A percentile compares a stretch with the other conserved stretches of the same genome.
Conservation (phyloP, 2,113 vertebrate species). For the Corydoras maculifer region DNA sequence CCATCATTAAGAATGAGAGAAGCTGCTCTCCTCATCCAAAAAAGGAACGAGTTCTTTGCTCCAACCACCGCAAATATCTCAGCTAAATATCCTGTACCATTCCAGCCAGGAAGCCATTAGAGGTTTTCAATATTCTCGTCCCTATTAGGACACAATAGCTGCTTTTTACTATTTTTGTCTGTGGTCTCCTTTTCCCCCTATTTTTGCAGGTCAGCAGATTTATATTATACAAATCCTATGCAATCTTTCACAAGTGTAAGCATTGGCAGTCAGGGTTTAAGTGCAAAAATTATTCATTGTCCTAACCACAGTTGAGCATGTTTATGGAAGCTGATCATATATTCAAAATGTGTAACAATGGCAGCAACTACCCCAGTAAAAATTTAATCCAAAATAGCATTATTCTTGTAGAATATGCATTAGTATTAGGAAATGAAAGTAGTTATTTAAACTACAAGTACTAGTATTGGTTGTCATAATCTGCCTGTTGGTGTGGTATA, state of each 20-base stretch:
- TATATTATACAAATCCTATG: background rate
- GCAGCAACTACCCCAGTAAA: no score
- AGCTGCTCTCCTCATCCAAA: conserved; percentile 13
- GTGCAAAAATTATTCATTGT: conserved; percentile 26
- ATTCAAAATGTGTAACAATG: no score
- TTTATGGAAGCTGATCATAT: conserved; percentile 11
- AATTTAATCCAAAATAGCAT: no score
- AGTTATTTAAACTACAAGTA: no score
- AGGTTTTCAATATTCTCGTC: conserved; percentile 21
- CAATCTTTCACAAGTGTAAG: conserved; percentile 5
- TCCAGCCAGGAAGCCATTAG: conserved; percentile 23
- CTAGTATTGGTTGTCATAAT: no score
- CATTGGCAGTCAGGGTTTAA: conserved; percentile 18
- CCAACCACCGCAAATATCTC: conserved; percentile 21
- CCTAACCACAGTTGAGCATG: conserved; percentile 1
- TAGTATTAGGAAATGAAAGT: no score
- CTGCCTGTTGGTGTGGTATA: no score
- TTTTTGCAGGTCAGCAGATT: conserved; percentile 13
- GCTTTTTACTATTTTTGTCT: conserved; percentile 19
- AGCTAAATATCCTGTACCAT: background rate
- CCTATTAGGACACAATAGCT: conserved; percentile 23
- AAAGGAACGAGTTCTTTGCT: conserved; percentile 8
- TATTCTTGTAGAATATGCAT: no score
- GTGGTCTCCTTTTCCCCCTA: background rate
- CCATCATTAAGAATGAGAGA: background rate